These are phyloP conservation scores for Lasiurus borealis DNA, from an alignment of 2,113 vertebrate species.

Conservation along the genomic window DNA sequence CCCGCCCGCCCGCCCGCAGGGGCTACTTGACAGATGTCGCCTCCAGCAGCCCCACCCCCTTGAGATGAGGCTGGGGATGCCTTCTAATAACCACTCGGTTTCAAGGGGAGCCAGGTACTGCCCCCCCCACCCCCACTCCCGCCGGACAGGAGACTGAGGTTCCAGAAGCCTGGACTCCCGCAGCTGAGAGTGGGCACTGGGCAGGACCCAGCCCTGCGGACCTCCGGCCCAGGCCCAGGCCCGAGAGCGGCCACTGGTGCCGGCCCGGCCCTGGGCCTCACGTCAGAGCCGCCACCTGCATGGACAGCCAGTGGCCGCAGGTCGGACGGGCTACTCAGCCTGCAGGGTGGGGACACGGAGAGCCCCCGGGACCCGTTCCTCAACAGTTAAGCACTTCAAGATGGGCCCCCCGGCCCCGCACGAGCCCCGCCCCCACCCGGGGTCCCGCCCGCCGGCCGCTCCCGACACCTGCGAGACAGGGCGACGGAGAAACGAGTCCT, in stretches of 20 bases:
- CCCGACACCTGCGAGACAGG: background rate
- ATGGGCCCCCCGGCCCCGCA: background rate
- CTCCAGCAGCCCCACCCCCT: background rate
- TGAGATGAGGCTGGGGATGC: too few species aligned
- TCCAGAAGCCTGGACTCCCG: background rate
- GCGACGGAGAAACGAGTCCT: slow-evolving; percentile 82
- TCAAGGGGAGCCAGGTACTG: too few species aligned
- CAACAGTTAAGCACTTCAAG: background rate
- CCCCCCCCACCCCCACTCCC: too few species aligned
- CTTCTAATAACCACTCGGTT: too few species aligned
- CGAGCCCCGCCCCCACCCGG: background rate
- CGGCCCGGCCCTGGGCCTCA: fast-evolving
- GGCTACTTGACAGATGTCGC: background rate
- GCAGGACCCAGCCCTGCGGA: fast-evolving
- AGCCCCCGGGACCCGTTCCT: background rate
- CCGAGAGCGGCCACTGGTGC: too few species aligned
- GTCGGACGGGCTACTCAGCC: fast-evolving
- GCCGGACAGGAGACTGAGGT: background rate
- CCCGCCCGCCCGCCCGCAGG: fast-evolving
- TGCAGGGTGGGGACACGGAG: fast-evolving
- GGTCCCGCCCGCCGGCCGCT: background rate
- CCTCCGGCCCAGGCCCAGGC: background rate
- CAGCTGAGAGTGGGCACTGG: background rate
- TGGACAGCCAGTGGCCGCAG: background rate
- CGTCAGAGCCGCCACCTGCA: background rate